A percentile compares a stretch with the other conserved stretches of the same genome.
These are phyloP conservation scores for Polydrusus cervinus DNA, from an alignment of 2,888 invertebrate species.

Conservation along the genomic window DNA sequence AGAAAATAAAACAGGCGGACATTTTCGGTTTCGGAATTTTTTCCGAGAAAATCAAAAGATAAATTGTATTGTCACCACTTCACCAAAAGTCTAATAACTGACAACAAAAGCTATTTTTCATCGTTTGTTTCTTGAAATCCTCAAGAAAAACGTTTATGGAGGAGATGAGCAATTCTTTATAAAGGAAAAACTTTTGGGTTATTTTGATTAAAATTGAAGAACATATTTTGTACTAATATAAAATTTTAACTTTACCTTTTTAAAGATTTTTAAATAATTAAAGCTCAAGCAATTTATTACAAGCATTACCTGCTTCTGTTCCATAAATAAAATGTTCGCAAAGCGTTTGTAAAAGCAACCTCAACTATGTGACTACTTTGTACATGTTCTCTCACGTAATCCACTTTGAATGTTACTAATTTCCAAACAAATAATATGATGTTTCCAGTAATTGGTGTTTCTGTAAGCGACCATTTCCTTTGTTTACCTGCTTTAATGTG, in stretches of 20 bases:
- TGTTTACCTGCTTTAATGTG: conserved; percentile 11
- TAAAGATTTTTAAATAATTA: too few species aligned
- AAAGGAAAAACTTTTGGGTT: not conserved
- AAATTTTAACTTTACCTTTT: too few species aligned
- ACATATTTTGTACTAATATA: too few species aligned
- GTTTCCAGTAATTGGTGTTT: conserved; percentile 1
- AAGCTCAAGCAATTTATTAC: too few species aligned
- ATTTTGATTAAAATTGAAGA: too few species aligned
- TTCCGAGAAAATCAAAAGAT: not conserved
- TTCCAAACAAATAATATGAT: conserved; percentile 7
- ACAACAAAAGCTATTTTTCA: conserved; percentile 17
- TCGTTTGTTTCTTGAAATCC: not conserved
- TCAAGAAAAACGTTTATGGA: not conserved
- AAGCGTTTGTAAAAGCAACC: not conserved
- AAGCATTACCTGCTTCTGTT: too few species aligned
- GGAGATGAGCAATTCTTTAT: not conserved
- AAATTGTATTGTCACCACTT: conserved; percentile 13
- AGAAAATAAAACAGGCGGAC: not conserved
- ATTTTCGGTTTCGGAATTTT: not conserved
- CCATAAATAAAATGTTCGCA: too few species aligned
- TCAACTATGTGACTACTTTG: not conserved
- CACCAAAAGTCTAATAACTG: conserved; percentile 9
- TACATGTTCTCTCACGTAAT: not conserved
- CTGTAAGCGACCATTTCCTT: conserved; percentile 1
- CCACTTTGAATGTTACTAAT: not conserved